These are phyloP conservation scores for Pollicipes pollicipes DNA, from an alignment of 1,140 invertebrate genomes.

Conservation along the genomic window DNA sequence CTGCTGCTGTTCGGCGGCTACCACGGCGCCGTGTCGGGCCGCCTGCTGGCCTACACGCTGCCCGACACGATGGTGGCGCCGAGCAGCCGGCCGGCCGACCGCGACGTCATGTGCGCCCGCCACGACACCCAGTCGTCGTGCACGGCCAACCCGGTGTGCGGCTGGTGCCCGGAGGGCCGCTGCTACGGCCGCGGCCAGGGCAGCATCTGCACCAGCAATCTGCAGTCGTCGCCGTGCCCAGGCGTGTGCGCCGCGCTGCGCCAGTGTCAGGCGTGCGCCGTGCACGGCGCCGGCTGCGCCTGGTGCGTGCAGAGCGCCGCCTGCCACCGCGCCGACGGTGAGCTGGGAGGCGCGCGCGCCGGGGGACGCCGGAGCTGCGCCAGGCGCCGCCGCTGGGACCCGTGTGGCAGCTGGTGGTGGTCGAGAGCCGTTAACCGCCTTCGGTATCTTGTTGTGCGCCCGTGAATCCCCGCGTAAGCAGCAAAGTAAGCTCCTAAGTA, in stretches of 20 bases:
- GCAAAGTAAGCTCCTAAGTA: no score
- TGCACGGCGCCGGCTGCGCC: constrained; percentile 46
- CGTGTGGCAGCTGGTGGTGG: no score
- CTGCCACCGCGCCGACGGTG: constrained; percentile 53
- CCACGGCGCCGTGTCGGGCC: constrained; percentile 63
- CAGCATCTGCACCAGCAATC: constrained; percentile 66
- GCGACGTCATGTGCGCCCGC: constrained; percentile 39
- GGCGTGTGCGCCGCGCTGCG: constrained; percentile 69
- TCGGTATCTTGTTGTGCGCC: no score
- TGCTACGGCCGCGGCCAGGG: constrained; percentile 67
- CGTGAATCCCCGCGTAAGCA: no score
- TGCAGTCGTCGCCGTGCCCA: constrained; percentile 67
- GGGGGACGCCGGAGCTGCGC: no score
- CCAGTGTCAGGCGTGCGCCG: constrained; percentile 70
- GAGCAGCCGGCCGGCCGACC: constrained; percentile 54
- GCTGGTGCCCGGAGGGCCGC: constrained; percentile 71
- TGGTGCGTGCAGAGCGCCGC: constrained; percentile 84
- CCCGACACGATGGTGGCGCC: constrained; percentile 39
- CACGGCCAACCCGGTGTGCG: constrained; percentile 73
- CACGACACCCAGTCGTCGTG: constrained; percentile 45
- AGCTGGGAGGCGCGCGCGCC: constrained; percentile 37
- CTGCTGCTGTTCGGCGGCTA: constrained; percentile 75
- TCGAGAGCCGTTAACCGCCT: no score
- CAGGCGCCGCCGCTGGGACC: no score
- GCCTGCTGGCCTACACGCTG: constrained; percentile 30